Percentiles rank a stretch among this genome's conserved stretches.
Evolutionary conservation across 1,140 invertebrate species (phyloP).

Genomic region (Scaptomyza graminum): DNA sequence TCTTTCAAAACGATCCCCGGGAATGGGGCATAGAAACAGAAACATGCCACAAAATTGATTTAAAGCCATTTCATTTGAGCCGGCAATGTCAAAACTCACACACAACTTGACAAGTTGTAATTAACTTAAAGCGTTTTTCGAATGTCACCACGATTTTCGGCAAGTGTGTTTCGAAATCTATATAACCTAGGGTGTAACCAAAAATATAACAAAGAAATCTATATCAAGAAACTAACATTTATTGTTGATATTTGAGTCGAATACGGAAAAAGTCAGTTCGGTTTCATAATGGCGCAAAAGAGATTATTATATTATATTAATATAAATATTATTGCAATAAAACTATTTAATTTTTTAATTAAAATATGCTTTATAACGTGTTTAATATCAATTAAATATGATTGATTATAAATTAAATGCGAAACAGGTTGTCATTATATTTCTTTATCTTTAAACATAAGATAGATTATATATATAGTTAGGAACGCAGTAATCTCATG

Average conservation of each 20-base stretch:
- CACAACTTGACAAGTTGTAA: slow-evolving; percentile 70
- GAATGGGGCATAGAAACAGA: slow-evolving; percentile 30
- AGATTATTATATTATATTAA: too few relatives aligned
- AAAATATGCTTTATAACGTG: background rate
- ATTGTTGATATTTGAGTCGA: too few relatives aligned
- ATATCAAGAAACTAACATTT: too few relatives aligned
- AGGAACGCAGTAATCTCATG: slow-evolving; percentile 13
- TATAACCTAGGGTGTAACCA: slow-evolving; percentile 6
- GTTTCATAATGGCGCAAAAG: too few relatives aligned
- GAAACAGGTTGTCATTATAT: slow-evolving; percentile 9
- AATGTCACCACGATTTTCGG: slow-evolving; percentile 20
- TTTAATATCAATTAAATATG: background rate
- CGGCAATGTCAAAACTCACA: slow-evolving; percentile 53
- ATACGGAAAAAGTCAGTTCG: too few relatives aligned
- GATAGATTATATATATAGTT: slow-evolving; percentile 20
- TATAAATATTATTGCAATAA: too few relatives aligned
- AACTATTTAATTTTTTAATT: too few relatives aligned
- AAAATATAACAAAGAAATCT: too few relatives aligned
- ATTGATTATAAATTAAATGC: too few relatives aligned
- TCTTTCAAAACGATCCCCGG: slow-evolving; percentile 57
- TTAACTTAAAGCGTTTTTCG: slow-evolving; percentile 73
- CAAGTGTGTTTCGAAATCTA: slow-evolving; percentile 2
- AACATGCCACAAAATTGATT: slow-evolving; percentile 74
- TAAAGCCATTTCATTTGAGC: slow-evolving; percentile 63
- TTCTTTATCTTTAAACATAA: background rate